Evolutionary conservation across 2,888 invertebrate genomes (phyloP).

Genomic region (Limnephilus auricula): DNA sequence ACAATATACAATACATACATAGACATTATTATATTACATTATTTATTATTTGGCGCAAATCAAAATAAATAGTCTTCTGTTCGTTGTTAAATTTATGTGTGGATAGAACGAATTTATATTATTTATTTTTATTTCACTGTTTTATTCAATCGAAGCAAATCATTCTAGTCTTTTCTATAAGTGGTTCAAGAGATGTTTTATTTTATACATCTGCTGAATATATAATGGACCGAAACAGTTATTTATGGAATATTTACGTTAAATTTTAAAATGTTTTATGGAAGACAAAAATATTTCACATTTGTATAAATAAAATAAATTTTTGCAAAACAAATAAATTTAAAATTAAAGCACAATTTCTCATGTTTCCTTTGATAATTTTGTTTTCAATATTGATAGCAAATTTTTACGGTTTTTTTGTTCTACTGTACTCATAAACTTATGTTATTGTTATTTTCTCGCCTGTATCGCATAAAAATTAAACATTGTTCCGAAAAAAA

Average conservation of each 20-base stretch:
- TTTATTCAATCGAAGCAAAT: constrained; percentile 5
- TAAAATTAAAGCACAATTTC: no score
- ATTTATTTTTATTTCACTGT: background rate
- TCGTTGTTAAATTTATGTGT: background rate
- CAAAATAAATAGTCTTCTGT: background rate
- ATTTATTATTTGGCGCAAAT: background rate
- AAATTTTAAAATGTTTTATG: no score
- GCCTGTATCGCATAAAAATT: background rate
- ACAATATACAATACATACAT: background rate
- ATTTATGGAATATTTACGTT: no score
- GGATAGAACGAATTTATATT: background rate
- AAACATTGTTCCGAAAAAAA: constrained; percentile 6
- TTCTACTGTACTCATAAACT: background rate
- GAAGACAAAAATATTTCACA: no score
- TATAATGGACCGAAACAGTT: no score
- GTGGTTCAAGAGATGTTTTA: background rate
- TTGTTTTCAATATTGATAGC: no score
- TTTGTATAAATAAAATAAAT: no score
- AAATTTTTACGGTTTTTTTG: background rate
- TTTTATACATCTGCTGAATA: background rate
- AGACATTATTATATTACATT: background rate
- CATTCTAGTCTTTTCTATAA: constrained; percentile 28
- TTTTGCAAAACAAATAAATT: no score
- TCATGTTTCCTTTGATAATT: no score
- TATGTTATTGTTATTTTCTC: background rate